Evolutionary conservation across 2,888 invertebrate genomes (phyloP), one percentile per base, ranked within the genome.

Genomic region (Napeogenes sylphis): DNA sequence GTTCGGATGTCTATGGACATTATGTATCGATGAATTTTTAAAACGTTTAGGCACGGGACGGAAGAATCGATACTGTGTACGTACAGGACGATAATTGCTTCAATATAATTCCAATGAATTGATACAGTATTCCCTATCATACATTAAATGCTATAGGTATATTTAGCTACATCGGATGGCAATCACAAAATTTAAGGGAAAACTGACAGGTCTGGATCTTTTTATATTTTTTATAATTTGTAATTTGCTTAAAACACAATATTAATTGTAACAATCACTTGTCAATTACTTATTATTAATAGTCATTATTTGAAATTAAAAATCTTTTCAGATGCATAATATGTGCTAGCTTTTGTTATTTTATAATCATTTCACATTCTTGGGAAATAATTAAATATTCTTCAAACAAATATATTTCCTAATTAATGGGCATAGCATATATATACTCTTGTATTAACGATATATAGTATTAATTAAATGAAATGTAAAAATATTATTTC

Each of bases 1-100:
- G 83, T 81, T 78, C 82, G 83, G 79, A 80, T 78, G 76, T 74
- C 78, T 77, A 77, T 81, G 83, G 83, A 84, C 82, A 83, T 75
- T 72, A 70, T 74, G 74, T 78, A 84, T 77, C 77, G 78, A 85
- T 90, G 83, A 87, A 87, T 88, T 83, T 87, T 88, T 88, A 82
- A 89, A 85, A 82, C 84, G 82, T 81, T 73, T 78, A 79, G 81
- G 81, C 82, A 79, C 78, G 83, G 89, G 88, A 89, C 89, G 88
- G 87, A 87, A 77, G 76, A 84, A 87, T 90, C 88, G 79, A 89
- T 90, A 89, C 79, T 77, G 76, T 70, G 73, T 77, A 78, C 70
- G 78, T 73, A 80, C 77, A 81, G 81, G 80, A 81, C 80, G 83
- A 71, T 69, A 72, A 63, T 70, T 63, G 68, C 59, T 62, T 61